These are phyloP conservation scores for Protobothrops mucrosquamatus DNA, from an alignment of 2,113 vertebrate species.

Conservation along the genomic window DNA sequence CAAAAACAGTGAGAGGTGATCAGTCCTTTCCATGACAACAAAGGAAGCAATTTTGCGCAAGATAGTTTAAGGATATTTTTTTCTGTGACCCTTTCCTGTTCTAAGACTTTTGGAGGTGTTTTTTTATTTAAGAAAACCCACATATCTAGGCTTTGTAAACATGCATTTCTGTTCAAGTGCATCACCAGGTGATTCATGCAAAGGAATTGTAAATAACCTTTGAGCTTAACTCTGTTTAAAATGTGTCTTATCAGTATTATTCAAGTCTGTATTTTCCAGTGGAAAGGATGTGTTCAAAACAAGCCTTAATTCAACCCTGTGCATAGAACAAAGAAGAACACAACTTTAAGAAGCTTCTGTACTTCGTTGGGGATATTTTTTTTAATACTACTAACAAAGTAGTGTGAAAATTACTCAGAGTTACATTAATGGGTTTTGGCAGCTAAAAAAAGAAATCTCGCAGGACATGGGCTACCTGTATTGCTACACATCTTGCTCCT, in stretches of 20 bases:
- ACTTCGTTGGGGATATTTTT: neutral
- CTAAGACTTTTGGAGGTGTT: neutral
- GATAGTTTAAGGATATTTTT: neutral
- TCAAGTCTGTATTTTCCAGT: neutral
- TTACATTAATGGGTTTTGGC: neutral
- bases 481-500: neutral
- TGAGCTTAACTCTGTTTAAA: conserved; percentile 13
- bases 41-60: neutral
- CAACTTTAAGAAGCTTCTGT: neutral
- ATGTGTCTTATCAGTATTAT: neutral
- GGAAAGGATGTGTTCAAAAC: neutral
- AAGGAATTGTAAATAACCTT: conserved; percentile 8
- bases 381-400: neutral
- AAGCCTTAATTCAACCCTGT: neutral
- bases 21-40: neutral
- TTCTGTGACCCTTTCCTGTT: neutral
- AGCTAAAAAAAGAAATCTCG: neutral
- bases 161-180: neutral
- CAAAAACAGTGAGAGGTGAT: neutral
- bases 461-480: neutral
- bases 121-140: neutral
- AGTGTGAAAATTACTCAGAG: neutral
- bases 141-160: neutral
- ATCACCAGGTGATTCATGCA: conserved; percentile 13
- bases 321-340: neutral